A percentile compares a stretch with the other conserved stretches of the same genome.
phyloP scores from a whole-genome alignment of 2,888 invertebrate genomes.

The Arge pagana region DNA sequence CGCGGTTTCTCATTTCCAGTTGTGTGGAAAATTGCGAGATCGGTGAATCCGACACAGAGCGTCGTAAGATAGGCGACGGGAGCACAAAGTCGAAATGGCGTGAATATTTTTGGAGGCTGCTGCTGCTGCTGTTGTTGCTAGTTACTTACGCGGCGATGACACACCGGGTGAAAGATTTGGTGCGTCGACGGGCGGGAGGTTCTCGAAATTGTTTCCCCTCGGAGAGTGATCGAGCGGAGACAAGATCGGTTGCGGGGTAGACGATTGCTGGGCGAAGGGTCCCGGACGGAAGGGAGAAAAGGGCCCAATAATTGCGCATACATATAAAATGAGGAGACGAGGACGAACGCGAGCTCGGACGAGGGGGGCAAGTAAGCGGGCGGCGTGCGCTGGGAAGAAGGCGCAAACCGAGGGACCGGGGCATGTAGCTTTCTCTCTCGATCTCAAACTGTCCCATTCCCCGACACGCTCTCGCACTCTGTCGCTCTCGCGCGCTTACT shows the following conservation, averaged over 20 bases:
- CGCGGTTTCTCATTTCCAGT: no score
- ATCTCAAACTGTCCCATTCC: no score
- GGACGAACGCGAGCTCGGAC: conserved; percentile 16
- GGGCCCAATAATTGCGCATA: conserved; percentile 47
- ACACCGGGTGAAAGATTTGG: no score
- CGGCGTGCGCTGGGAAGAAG: conserved; percentile 2
- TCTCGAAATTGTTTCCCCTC: background rate
- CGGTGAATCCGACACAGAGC: no score
- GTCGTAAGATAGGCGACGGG: no score
- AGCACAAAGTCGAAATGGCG: no score
- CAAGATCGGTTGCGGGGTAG: conserved; percentile 9
- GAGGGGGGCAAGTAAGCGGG: conserved; percentile 10
- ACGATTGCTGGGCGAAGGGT: conserved; percentile 2
- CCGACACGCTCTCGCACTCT: no score
- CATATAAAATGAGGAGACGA: conserved; percentile 38
- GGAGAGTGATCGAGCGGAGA: conserved; percentile 7
- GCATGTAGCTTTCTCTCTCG: background rate
- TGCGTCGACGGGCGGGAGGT: background rate
- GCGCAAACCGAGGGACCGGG: conserved; percentile 6
- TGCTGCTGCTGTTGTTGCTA: no score
- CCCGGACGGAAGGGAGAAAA: background rate
- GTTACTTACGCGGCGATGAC: no score
- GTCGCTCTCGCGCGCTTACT: no score
- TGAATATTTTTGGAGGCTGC: no score
- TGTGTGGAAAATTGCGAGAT: background rate